These are phyloP conservation scores for Hydractinia echinata DNA, from an alignment of 30 jellyfish, hydroid and myxozoan genomes.

Conservation along the genomic window DNA sequence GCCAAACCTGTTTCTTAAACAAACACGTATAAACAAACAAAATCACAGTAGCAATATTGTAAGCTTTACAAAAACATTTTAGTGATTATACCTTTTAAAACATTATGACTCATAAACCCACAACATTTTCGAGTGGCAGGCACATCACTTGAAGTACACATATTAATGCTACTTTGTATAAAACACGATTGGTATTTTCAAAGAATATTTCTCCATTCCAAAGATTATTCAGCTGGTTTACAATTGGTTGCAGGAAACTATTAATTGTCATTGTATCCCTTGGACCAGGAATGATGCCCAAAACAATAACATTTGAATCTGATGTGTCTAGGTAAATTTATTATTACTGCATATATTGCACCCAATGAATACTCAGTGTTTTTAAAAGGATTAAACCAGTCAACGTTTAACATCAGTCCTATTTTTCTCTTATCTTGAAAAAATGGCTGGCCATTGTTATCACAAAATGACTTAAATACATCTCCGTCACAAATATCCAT, in stretches of 20 bases:
- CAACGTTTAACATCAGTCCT: constrained; percentile 4
- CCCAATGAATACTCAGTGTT: constrained; percentile 15
- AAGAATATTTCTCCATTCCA: no score
- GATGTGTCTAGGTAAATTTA: background rate
- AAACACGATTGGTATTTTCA: no score
- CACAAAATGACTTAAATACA: background rate
- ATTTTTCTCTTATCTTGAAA: background rate
- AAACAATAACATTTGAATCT: constrained; percentile 6
- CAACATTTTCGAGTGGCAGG: no score
- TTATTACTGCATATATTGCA: background rate
- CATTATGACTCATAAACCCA: no score
- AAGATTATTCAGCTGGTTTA: no score
- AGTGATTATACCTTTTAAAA: no score
- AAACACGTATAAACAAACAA: no score
- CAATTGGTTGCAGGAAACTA: constrained; percentile 6
- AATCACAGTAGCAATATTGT: no score
- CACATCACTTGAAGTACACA: no score
- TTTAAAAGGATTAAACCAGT: constrained; percentile 5
- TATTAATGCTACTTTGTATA: no score
- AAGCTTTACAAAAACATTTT: no score
- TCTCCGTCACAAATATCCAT: background rate
- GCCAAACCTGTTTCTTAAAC: no score
- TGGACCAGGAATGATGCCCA: background rate
- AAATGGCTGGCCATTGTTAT: background rate
- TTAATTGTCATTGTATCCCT: background rate